Evolutionary conservation across 2,797 vertebrate species (phyloP).

Genomic region (Mionectes olivaceus): DNA sequence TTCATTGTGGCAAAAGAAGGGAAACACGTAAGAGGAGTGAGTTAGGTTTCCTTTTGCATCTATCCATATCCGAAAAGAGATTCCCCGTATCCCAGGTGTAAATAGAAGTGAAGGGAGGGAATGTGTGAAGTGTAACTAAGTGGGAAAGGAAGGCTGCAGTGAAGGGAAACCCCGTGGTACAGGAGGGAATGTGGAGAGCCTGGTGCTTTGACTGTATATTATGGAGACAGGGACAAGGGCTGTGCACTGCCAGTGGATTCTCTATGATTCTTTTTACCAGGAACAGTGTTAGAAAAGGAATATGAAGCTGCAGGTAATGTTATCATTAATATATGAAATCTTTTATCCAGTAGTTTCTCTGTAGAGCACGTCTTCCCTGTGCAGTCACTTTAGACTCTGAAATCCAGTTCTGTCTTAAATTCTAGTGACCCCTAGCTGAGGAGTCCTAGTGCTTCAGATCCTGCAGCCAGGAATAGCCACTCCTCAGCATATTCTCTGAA

Average conservation of each 20-base stretch:
- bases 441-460: neutral
- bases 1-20: neutral
- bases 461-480: neutral
- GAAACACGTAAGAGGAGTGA: fast-evolving
- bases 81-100: neutral
- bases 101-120: neutral
- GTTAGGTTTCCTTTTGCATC: neutral
- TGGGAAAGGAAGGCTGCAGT: neutral
- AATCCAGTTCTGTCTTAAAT: conserved; percentile 26
- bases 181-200: neutral
- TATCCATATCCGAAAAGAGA: neutral
- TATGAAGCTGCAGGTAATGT: neutral
- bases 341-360: neutral
- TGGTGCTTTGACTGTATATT: neutral
- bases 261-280: neutral
- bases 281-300: neutral
- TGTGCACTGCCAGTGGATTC: neutral
- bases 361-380: neutral
- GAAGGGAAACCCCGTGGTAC: neutral
- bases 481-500: neutral
- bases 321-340: neutral
- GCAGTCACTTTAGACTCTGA: neutral
- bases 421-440: conserved; percentile 19
- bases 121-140: neutral
- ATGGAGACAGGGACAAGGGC: neutral